These are phyloP conservation scores for Theocolax elegans DNA, from an alignment of 1,140 invertebrate genomes.

Conservation along the genomic window DNA sequence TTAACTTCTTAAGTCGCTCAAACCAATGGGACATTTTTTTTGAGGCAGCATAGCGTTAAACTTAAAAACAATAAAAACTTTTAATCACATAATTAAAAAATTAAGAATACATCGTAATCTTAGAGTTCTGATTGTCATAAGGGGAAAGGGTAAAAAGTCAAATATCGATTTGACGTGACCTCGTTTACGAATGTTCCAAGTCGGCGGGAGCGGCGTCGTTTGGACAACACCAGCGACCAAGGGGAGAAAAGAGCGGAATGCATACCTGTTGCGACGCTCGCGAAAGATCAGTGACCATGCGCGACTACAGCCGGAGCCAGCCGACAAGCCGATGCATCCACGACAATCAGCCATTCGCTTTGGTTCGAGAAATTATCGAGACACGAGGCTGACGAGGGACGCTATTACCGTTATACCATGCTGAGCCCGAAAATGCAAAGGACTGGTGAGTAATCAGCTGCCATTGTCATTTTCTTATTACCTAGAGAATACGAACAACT, in stretches of 20 bases:
- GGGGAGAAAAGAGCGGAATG: background rate
- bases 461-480: no score
- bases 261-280: background rate
- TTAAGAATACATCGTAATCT: no score
- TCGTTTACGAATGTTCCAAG: background rate
- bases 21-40: no score
- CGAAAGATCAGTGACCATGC: background rate
- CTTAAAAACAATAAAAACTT: no score
- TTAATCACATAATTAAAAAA: no score
- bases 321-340: background rate
- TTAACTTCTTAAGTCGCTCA: no score
- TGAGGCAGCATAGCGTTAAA: no score
- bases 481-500: no score
- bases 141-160: no score
- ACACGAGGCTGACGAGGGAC: background rate
- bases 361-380: background rate
- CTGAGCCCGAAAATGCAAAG: slow-evolving; percentile 87
- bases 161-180: background rate
- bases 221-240: background rate
- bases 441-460: slow-evolving; percentile 62
- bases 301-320: background rate
- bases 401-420: slow-evolving; percentile 62
- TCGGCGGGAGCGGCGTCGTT: background rate
- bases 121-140: no score
- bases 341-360: background rate